Evolutionary conservation across 2,113 vertebrate species (phyloP).

Genomic region (chimpanzee (Pan troglodytes)): DNA sequence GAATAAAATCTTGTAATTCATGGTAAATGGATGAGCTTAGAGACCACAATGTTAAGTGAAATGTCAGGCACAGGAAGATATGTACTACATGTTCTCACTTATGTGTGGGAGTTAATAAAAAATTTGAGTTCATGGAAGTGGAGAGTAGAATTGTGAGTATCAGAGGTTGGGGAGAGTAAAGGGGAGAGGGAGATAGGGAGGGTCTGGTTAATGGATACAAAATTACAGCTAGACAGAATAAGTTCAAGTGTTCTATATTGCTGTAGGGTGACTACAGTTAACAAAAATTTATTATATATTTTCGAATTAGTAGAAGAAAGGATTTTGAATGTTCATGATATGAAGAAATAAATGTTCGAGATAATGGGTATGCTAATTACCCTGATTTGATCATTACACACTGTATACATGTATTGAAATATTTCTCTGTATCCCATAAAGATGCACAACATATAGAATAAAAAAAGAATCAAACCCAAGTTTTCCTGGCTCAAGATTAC

Average conservation of each 20-base stretch:
- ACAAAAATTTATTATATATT: background rate
- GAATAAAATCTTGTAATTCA: background rate
- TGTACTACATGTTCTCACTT: background rate
- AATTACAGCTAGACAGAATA: background rate
- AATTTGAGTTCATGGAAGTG: background rate
- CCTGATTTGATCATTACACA: background rate
- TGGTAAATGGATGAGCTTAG: background rate
- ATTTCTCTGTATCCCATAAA: background rate
- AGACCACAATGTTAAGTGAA: background rate
- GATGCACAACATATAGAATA: background rate
- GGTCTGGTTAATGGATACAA: background rate
- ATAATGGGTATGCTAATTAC: background rate
- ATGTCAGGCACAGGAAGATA: background rate
- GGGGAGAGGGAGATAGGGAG: background rate
- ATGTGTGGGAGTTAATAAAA: background rate
- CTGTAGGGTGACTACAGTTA: background rate
- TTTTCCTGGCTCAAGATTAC: background rate
- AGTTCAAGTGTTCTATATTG: background rate
- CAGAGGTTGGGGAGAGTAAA: background rate
- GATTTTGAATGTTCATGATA: background rate
- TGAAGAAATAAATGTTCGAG: background rate
- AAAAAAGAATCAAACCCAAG: background rate
- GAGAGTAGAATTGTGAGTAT: background rate
- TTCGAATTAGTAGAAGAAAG: background rate
- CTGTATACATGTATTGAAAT: background rate